A percentile compares a stretch with the other conserved stretches of the same genome.
phyloP scores from a whole-genome alignment of 2,888 invertebrate genomes.

The Pheosia tremula region DNA sequence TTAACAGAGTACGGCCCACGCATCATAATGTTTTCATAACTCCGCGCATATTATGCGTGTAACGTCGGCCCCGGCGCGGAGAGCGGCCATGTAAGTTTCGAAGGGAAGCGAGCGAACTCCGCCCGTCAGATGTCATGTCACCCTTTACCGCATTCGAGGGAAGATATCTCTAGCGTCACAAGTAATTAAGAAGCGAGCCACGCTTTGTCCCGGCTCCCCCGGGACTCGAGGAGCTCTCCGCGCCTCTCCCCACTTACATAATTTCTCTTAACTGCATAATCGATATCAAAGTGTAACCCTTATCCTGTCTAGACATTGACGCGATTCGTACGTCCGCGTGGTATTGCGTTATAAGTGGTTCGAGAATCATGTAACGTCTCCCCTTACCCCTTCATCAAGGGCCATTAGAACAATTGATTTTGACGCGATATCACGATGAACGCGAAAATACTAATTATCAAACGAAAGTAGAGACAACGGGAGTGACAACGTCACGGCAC shows the following conservation, averaged over 20 bases:
- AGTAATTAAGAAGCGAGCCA: conserved; percentile 77
- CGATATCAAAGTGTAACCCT: conserved; percentile 72
- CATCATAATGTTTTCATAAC: conserved; percentile 64
- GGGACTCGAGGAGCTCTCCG: conserved; percentile 52
- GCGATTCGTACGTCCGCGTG: conserved; percentile 52
- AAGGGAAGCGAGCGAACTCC: conserved; percentile 34
- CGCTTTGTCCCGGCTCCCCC: conserved; percentile 57
- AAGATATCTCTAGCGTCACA: conserved; percentile 71
- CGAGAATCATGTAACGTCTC: conserved; percentile 18
- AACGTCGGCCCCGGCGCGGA: conserved; percentile 21
- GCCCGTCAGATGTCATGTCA: conserved; percentile 52
- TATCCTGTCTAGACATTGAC: conserved; percentile 68
- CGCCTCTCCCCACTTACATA: conserved; percentile 71
- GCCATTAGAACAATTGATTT: no score
- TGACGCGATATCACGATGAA: no score
- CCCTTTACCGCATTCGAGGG: conserved; percentile 59
- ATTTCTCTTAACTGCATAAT: conserved; percentile 79
- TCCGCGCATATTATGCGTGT: conserved; percentile 40
- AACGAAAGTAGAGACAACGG: conserved; percentile 48
- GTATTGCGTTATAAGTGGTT: conserved; percentile 56
- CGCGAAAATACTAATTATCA: no score
- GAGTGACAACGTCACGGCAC: conserved; percentile 64
- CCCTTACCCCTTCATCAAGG: no score
- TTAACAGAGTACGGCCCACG: conserved; percentile 56
- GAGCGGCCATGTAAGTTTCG: conserved; percentile 31